Conservation (phyloP, 2,888 invertebrate species). For the Pseudoips prasinana region DNA sequence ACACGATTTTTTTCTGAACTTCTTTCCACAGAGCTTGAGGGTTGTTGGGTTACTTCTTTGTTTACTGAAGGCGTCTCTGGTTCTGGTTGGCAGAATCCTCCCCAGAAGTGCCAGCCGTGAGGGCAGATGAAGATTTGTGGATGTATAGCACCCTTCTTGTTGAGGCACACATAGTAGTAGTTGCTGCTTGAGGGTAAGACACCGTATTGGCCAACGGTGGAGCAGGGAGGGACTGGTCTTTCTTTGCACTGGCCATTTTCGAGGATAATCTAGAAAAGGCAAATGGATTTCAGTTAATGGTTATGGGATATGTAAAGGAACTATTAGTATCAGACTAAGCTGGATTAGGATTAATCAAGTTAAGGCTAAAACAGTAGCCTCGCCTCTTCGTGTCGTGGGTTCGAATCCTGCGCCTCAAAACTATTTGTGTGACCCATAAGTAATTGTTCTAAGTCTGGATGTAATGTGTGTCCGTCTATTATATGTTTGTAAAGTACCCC, state of each 20-base stretch:
- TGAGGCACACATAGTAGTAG: conserved; percentile 69
- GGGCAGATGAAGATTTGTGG: conserved; percentile 74
- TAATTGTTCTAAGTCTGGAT: too few species aligned
- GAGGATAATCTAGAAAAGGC: conserved; percentile 50
- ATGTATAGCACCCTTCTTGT: conserved; percentile 42
- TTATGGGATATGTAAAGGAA: too few species aligned
- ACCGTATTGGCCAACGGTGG: conserved; percentile 54
- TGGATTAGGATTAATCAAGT: too few species aligned
- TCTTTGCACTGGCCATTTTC: conserved; percentile 57
- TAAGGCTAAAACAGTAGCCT: too few species aligned
- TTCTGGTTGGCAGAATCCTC: conserved; percentile 60
- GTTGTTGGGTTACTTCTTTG: conserved; percentile 1
- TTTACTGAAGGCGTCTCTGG: conserved; percentile 20
- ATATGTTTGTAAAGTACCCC: too few species aligned
- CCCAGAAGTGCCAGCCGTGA: conserved; percentile 67
- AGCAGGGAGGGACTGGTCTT: conserved; percentile 58
- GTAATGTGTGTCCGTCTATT: too few species aligned
- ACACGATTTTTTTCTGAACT: conserved; percentile 10
- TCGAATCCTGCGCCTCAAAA: too few species aligned
- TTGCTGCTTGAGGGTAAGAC: conserved; percentile 53
- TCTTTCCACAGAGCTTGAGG: conserved; percentile 1
- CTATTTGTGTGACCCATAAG: too few species aligned
- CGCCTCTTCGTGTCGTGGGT: too few species aligned
- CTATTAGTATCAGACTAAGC: too few species aligned
- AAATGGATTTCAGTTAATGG: too few species aligned